Evolutionary conservation across 2,888 invertebrate species (phyloP).

Genomic region (Meganola albula): DNA sequence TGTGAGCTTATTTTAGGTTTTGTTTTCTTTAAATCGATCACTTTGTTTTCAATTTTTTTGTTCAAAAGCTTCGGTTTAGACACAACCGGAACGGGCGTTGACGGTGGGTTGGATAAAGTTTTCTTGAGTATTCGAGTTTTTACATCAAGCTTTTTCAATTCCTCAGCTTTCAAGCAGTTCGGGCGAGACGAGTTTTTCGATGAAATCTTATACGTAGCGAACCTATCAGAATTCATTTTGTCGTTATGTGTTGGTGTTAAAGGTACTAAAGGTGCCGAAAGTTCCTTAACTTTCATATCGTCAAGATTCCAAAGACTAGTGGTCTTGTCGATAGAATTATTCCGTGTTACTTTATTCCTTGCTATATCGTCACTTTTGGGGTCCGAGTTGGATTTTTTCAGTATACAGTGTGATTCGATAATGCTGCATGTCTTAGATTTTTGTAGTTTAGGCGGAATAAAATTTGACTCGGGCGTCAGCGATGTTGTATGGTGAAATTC

Average conservation of each 20-base stretch:
- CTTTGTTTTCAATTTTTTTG: constrained; percentile 65
- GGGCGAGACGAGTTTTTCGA: constrained; percentile 57
- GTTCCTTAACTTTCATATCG: constrained; percentile 74
- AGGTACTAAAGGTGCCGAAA: constrained; percentile 62
- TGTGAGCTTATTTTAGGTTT: constrained; percentile 59
- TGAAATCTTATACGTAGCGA: constrained; percentile 72
- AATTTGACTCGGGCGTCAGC: constrained; percentile 41
- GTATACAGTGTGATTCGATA: constrained; percentile 82
- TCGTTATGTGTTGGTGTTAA: constrained; percentile 49
- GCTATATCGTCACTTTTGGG: constrained; percentile 51
- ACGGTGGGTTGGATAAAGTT: constrained; percentile 73
- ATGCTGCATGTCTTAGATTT: constrained; percentile 85
- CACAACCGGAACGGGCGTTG: constrained; percentile 69
- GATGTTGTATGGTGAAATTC: constrained; percentile 58
- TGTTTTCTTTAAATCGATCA: constrained; percentile 59
- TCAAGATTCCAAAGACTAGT: constrained; percentile 79
- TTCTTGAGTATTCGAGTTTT: constrained; percentile 76
- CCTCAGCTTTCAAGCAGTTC: constrained; percentile 63
- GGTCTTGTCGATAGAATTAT: constrained; percentile 73
- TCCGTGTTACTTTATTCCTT: constrained; percentile 58
- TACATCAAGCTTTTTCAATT: constrained; percentile 71
- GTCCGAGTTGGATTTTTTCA: constrained; percentile 77
- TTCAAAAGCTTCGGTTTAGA: constrained; percentile 60
- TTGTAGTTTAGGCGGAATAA: constrained; percentile 77
- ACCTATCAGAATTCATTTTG: constrained; percentile 68